Base-by-base conservation (phyloP, 2,888 invertebrate genomes). In the Magallana nippona region DNA sequence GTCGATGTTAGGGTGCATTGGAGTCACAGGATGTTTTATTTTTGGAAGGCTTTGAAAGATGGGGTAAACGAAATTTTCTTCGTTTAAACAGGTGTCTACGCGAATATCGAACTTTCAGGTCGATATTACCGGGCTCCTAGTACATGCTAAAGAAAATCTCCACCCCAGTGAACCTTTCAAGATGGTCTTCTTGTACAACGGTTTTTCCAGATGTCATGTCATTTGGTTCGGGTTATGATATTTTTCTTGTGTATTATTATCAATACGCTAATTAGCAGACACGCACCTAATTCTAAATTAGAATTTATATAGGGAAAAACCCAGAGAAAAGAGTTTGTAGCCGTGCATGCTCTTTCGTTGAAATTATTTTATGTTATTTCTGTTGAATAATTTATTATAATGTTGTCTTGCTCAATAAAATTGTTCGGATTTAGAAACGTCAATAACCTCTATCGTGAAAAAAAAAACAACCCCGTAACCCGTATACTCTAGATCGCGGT, bases 151-250 rank as follows among this genome's bases (percentile, higher is more conserved):
- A 27, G 27, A 71, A 71, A 22, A 32, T 44, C 22, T 22, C 32
- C 13, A 71, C 27, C 27, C 27, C 71, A 32, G 15, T 32, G 71
- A 71, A 71, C 71, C 71, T 15, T 71, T 71, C 15, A 27, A 22
- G 13, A 27, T 71, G 27, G 32, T 27, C 71, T 32, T 27, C 71
- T 22, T 15, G 15, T 27, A 71, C 71, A 13, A 71, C 32, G 27
- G 32, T 71, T 71, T 71, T 71, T 71, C 71, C 71, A 71, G 71
- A 71, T 71, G 71, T 32, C 22, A 71, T 71, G 71, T 32, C 71
- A 71, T 71, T 71, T 71, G 32, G 71, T 22, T 22, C 27, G 13
- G 27, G 71, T 22, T 71, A 10, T 44, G 44, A 44, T 44, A 44
- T 5, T 44, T 44, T 44, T 8, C 44, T 44, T 44, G 8, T 44